Evolutionary conservation across 37 sponge, comb jelly and placozoan genomes (phyloP).

Genomic region (Corticium candelabrum): DNA sequence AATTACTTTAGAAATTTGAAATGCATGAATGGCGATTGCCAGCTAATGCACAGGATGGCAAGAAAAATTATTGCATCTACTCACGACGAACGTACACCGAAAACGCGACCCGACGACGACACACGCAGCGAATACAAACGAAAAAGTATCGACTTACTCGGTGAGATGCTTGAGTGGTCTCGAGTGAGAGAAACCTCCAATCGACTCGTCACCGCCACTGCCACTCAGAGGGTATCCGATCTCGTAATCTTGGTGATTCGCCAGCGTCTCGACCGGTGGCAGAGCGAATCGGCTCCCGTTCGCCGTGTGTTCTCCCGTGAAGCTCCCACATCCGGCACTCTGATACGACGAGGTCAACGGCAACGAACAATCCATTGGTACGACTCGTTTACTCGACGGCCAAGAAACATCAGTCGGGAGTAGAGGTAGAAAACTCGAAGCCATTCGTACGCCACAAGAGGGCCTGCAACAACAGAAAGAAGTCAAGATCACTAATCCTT

Average conservation of each 20-base stretch:
- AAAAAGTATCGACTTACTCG: background rate
- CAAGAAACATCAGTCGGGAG: background rate
- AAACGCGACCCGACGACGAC: background rate
- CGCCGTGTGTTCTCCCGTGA: too few species aligned
- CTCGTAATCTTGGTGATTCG: background rate
- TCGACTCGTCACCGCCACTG: background rate
- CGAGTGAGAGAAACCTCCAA: background rate
- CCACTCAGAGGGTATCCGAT: background rate
- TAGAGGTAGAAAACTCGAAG: conserved; percentile 5
- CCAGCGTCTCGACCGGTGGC: background rate
- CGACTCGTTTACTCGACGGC: background rate
- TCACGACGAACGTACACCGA: background rate
- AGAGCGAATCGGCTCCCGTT: background rate
- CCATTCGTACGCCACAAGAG: too few species aligned
- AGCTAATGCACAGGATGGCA: background rate
- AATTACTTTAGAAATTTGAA: background rate
- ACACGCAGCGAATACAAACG: background rate
- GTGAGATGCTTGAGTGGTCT: background rate
- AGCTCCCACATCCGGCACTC: too few species aligned
- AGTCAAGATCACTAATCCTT: too few species aligned
- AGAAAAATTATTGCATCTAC: background rate
- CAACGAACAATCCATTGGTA: background rate
- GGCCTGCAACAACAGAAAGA: too few species aligned
- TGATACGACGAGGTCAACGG: background rate
- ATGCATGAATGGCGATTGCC: background rate